Evolutionary conservation across 2,797 vertebrate species (phyloP), one percentile per base, ranked within the genome.

Genomic region (Syngnathus rostellatus): DNA sequence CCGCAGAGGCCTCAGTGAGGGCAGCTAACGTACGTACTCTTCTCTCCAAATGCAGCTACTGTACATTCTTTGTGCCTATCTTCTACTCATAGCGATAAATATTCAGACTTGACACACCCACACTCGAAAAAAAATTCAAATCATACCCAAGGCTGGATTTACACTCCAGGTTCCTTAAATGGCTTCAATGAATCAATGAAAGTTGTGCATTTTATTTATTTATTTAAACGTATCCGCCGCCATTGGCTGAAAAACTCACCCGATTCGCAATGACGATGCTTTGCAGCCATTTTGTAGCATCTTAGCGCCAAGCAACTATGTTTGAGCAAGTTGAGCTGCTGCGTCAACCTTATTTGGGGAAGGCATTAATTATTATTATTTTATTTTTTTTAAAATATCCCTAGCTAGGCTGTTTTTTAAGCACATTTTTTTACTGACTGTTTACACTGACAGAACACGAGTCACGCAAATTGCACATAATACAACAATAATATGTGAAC

Each of bases 1-100:
- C 91, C 92, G 86, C 91, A 90, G 79, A 94, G 93, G 90, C 93
- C 94, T 91, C 92, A 94, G 83, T 98, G 92, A 98, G 76, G 76
- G 68, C 77, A 76, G 79, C 69, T 61, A 74, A 66, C 71, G 87
- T 88, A 78, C 67, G 90, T 82, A 76, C 74, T 70, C 50, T 9
- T 88, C 89, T 68, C 82, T 89, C 85, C 80, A 7, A 88, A 90
- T 92, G 91, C 91, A 92, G 92, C 91, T 93, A 91, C 89, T 93
- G 60, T 62, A 62, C 60, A 62, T 92, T 84, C 74, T 89, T 92
- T 92, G 92, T 96, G 94, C 93, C 94, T 94, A 87, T 25, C 83
- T 89, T 88, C 77, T 77, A 71, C 68, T 70, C 54, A 51, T 71
- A 59, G 83, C 81, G 73, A 70, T 53, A 16, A 62, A 70, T 71